These are phyloP conservation scores for Hirundo rustica DNA, from an alignment of 2,797 vertebrate genomes.

Conservation along the genomic window DNA sequence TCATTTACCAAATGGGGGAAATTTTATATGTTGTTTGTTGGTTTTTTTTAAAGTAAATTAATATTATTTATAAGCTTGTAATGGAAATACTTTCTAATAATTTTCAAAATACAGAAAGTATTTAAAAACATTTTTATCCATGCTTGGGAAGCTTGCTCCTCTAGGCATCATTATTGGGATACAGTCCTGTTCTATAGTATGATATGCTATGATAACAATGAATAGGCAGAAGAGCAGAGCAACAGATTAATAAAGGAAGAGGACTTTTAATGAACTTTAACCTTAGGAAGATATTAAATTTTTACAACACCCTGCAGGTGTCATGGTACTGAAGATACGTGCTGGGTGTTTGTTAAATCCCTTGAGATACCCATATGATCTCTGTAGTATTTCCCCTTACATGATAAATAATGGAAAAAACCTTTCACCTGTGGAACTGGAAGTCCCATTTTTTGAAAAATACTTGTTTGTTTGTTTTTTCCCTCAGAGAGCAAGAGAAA, in stretches of 20 bases:
- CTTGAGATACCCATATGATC: background rate
- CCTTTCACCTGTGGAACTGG: background rate
- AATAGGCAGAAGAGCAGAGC: background rate
- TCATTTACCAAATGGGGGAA: background rate
- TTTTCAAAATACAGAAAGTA: background rate
- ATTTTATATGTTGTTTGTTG: background rate
- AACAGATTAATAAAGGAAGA: background rate
- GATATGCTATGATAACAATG: background rate
- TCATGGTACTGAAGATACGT: background rate
- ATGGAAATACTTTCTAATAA: background rate
- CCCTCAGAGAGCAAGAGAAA: background rate
- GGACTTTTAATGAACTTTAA: background rate
- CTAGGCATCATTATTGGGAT: background rate
- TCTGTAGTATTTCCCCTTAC: background rate
- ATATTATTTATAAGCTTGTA: background rate
- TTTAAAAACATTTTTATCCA: background rate
- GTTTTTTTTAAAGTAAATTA: rapidly evolving
- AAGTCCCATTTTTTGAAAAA: background rate
- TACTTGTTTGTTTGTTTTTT: background rate
- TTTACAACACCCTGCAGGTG: background rate
- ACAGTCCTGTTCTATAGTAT: background rate
- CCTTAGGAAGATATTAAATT: background rate
- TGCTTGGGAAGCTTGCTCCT: background rate
- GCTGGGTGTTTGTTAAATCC: background rate
- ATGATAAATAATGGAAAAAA: background rate